These are phyloP conservation scores for Gyrodactylus bullatarudis DNA, from an alignment of 1,140 invertebrate genomes.

Conservation along the genomic window DNA sequence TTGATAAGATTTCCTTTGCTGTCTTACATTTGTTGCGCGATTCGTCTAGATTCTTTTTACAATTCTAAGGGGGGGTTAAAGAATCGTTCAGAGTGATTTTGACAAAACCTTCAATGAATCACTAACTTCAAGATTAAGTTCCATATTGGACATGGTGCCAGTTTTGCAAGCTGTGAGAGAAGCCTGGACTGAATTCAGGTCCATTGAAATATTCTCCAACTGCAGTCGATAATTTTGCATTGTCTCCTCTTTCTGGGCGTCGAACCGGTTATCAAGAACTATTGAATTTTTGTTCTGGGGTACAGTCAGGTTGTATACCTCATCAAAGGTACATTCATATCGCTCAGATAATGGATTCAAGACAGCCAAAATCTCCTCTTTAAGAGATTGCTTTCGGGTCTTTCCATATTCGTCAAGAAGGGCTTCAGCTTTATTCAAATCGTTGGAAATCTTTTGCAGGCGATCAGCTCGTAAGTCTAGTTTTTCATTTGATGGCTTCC, in stretches of 20 bases:
- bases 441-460: not conserved
- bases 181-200: not conserved
- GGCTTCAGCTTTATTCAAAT: not conserved
- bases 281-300: not conserved
- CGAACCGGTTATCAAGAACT: not conserved
- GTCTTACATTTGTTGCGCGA: no score
- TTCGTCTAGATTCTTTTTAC: no score
- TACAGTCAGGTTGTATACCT: not conserved
- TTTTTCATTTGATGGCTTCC: not conserved
- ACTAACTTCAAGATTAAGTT: not conserved
- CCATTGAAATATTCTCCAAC: not conserved
- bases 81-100: no score
- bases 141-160: not conserved
- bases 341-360: not conserved
- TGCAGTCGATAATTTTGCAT: not conserved
- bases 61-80: no score
- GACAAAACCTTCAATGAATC: no score
- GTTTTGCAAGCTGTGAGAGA: not conserved
- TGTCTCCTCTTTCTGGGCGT: no score
- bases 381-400: not conserved
- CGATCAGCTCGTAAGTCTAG: not conserved
- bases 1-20: no score
- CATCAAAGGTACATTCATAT: not conserved
- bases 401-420: not conserved
- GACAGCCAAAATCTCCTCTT: not conserved